Base-by-base conservation (phyloP, 2,113 vertebrate genomes). In the Aviceda subcristata region DNA sequence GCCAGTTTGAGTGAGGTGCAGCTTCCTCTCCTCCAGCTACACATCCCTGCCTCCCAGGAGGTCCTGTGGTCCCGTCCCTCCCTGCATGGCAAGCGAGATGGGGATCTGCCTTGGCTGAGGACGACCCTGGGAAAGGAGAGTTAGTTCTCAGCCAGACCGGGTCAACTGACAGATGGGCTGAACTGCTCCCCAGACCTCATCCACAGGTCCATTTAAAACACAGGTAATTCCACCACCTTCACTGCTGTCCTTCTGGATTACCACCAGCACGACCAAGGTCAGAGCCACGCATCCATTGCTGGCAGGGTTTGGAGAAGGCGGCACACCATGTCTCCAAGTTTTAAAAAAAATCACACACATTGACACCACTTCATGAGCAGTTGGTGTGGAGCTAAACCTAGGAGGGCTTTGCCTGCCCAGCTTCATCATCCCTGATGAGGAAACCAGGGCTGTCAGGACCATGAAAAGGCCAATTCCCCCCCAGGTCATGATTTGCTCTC, bases 271-370 rank as follows among this genome's bases (percentile, higher is more conserved):
- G 17, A 45, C 41, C 30, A 36, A 59, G 11, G 34, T 46, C 45
- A 12, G 9, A 83, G 43, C 29, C 5, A 6, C 7, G 7, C 27
- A 21, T 24, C 69, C 53, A 71, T 15, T 0, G 0, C 62, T n/a
- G 38, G 16, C 20, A 63, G 48, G 30, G 26, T 75, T 78, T 82
- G 78, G 34, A 76, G 75, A 45, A 20, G 24, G 38, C 4, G 2
- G 34, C 23, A 34, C 26, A 22, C 3, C 14, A 4, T 2, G 3
- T 30, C 26, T 66, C 30, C 22, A 30, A 26, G n/a, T 38, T 69
- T 36, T 39, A 30, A 5, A 71, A 19, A 19, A 86, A 80, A 30
- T 63, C 39, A 36, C 15, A 24, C 0, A 2, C 12, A 18, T 30
- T 50, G 38, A 39, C 41, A 46, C 9, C 1, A 2, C 12, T 50